Percentiles rank a stretch among this genome's conserved stretches.
Evolutionary conservation across 2,888 invertebrate species (phyloP).

Genomic region (Minunthozetes semirufus): DNA sequence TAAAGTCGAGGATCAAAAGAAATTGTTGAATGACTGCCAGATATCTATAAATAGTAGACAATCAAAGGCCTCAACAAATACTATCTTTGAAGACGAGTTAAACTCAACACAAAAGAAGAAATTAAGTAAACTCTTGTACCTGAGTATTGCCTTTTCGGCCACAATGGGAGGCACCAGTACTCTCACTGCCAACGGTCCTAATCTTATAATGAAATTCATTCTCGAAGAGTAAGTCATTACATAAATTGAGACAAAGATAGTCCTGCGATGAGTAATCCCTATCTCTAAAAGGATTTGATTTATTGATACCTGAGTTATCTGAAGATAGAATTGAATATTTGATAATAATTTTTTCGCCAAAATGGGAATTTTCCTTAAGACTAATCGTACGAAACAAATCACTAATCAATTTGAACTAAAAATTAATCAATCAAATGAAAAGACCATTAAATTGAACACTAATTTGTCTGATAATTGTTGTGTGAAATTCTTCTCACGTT

Average conservation of each 20-base stretch:
- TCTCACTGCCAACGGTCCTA: slow-evolving; percentile 36
- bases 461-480: not conserved
- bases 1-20: slow-evolving; percentile 6
- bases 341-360: not conserved
- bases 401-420: not conserved
- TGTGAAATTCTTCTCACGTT: not conserved
- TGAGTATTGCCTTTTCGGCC: slow-evolving; percentile 37
- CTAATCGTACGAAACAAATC: not conserved
- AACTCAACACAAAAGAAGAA: not conserved
- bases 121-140: slow-evolving; percentile 32
- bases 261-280: too few relatives aligned
- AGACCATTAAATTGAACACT: not conserved
- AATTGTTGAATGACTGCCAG: not conserved
- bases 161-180: slow-evolving; percentile 34
- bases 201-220: slow-evolving; percentile 34
- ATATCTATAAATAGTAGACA: not conserved
- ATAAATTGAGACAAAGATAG: too few relatives aligned
- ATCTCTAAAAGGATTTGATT: too few relatives aligned
- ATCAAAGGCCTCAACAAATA: not conserved
- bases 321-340: too few relatives aligned
- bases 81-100: not conserved
- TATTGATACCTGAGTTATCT: too few relatives aligned
- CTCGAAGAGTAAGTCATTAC: slow-evolving; percentile 36
- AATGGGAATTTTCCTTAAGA: not conserved
- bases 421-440: not conserved